These are phyloP conservation scores for Eufriesea mexicana DNA, from an alignment of 1,140 invertebrate species.

Conservation along the genomic window DNA sequence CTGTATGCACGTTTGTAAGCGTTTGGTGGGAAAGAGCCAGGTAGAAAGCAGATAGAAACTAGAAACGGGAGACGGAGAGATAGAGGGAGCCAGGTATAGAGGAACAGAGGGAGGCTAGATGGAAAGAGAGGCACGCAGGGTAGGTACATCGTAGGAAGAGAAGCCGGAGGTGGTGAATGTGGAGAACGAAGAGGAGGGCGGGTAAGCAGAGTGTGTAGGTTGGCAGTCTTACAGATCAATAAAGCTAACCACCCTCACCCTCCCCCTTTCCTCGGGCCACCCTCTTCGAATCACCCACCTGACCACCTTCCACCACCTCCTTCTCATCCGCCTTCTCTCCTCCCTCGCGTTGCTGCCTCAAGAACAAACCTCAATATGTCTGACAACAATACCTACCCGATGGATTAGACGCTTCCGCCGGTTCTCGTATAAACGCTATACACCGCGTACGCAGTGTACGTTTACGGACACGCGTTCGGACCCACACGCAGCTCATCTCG, in stretches of 20 bases:
- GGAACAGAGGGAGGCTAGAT: slow-evolving; percentile 57
- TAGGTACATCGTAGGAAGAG: slow-evolving; percentile 64
- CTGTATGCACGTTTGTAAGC: slow-evolving; percentile 55
- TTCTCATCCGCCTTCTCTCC: slow-evolving; percentile 55
- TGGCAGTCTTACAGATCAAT: slow-evolving; percentile 83
- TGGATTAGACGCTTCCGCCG: slow-evolving; percentile 78
- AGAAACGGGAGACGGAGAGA: slow-evolving; percentile 53
- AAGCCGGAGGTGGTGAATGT: slow-evolving; percentile 67
- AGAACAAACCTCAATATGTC: slow-evolving; percentile 82
- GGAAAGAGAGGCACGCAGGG: slow-evolving; percentile 30
- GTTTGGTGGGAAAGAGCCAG: slow-evolving; percentile 48
- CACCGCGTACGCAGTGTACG: not conserved
- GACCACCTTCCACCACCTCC: slow-evolving; percentile 61
- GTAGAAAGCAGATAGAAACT: slow-evolving; percentile 43
- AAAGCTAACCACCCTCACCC: slow-evolving; percentile 81
- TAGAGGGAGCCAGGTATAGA: slow-evolving; percentile 38
- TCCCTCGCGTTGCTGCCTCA: slow-evolving; percentile 75
- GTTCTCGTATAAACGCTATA: slow-evolving; percentile 48
- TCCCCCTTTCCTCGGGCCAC: slow-evolving; percentile 53
- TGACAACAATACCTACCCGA: slow-evolving; percentile 79
- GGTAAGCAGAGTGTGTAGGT: slow-evolving; percentile 78
- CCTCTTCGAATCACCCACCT: slow-evolving; percentile 68
- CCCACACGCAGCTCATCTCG: slow-evolving; percentile 6
- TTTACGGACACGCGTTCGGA: no score
- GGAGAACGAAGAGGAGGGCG: slow-evolving; percentile 71